Base-by-base conservation (phyloP, 64 coral and sea anemone species). In the Actinia equina region DNA sequence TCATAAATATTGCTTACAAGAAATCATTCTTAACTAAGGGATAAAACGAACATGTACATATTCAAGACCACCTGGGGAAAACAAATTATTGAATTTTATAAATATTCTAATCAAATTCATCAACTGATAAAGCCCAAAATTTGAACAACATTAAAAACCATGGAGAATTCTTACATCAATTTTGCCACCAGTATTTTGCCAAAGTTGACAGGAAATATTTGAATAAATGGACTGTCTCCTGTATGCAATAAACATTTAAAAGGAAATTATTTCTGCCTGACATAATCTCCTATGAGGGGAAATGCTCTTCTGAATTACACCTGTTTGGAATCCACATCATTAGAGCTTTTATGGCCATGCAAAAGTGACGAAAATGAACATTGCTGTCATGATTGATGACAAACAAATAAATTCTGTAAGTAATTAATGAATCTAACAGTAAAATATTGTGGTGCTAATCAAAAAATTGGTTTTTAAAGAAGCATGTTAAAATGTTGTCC, bases 1-100 rank as follows among this genome's bases (percentile, higher is more conserved):
- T 30, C 69, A 41, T 74, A 26, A 74, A 74, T 74, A 74, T 27
- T 74, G 14, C 41, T 30, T 30, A 74, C 6, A 14, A 41, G 27
- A 74, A 74, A 74, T 41, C 12, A 30, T 30, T 74, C 26, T 15
- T 27, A 16, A 26, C 25, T 14, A 27, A 74, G 26, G 25, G 26
- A 15, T 74, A 30, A 74, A 74, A 74, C 42, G 26, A 74, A 30
- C 69, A 74, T 30, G 25, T 30, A 74, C 26, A 74, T 14, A 74
- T n/a, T 74, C 69, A 74, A 74, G 25, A 74, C 69, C n/a, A 74
- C 69, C 69, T 41, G 25, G 22, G 62, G 62, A 74, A 41, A 74
- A 74, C 22, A 69, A 74, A 74, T 74, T 15, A 74, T 30, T 27
- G 69, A 74, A 74, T 74, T 74, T 74, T 15, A 74, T 74, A 65